phyloP scores from a whole-genome alignment of 2,113 vertebrate species.

The Colinus virginianus region DNA sequence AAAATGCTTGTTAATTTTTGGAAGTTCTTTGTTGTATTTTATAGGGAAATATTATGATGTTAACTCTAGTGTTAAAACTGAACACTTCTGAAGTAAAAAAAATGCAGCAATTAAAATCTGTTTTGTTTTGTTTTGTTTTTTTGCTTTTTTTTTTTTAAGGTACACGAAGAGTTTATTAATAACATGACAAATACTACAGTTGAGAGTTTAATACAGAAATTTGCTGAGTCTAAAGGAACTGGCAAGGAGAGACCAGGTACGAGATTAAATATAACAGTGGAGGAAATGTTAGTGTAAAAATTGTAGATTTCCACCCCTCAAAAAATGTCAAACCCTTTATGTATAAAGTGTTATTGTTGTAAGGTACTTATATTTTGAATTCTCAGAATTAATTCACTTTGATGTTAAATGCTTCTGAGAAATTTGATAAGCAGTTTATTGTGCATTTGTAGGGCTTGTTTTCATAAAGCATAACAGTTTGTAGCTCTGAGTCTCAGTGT shows the following conservation, averaged over 20 bases:
- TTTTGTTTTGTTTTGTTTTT: background rate
- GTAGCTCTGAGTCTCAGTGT: background rate
- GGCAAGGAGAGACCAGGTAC: slow-evolving; percentile 96
- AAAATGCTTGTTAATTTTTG: background rate
- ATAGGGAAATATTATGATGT: background rate
- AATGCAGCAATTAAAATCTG: background rate
- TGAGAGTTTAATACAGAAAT: slow-evolving; percentile 93
- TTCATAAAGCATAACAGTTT: background rate
- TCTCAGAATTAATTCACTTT: background rate
- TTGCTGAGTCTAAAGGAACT: slow-evolving; percentile 95
- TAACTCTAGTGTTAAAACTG: background rate
- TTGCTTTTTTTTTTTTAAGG: slow-evolving; percentile 72
- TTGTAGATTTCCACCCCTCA: background rate
- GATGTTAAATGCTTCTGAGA: background rate
- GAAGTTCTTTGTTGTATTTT: background rate
- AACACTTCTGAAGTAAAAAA: background rate
- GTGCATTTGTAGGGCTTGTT: background rate
- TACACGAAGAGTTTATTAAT: slow-evolving; percentile 94
- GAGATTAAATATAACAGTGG: background rate
- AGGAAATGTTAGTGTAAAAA: background rate
- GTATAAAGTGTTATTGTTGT: background rate
- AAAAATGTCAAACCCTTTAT: background rate
- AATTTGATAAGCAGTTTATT: background rate
- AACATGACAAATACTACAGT: slow-evolving; percentile 95
- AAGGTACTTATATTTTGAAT: background rate